These are phyloP conservation scores for Scaptodrosophila latifasciaeformis DNA, from an alignment of 2,888 invertebrate species.

Conservation along the genomic window DNA sequence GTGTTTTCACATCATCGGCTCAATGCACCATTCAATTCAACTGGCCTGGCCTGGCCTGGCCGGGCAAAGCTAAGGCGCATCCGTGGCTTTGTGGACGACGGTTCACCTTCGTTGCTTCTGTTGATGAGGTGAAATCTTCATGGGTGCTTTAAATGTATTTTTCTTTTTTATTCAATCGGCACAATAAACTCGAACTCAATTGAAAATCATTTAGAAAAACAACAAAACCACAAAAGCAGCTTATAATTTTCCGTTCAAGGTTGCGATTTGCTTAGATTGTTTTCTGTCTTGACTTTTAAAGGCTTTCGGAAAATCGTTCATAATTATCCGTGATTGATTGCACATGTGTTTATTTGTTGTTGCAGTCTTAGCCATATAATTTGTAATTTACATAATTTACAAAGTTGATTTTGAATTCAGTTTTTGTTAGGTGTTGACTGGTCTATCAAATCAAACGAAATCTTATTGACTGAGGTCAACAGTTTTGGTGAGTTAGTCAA, in stretches of 20 bases:
- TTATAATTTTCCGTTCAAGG: conserved; percentile 59
- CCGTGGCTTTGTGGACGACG: conserved; percentile 29
- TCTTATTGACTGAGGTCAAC: conserved; percentile 25
- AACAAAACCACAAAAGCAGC: conserved; percentile 14
- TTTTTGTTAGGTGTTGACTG: conserved; percentile 22
- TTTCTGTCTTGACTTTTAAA: conserved; percentile 44
- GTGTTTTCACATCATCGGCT: conserved; percentile 68
- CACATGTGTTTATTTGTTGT: neutral
- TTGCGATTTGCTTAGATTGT: conserved; percentile 46
- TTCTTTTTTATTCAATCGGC: conserved; percentile 8
- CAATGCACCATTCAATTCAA: conserved; percentile 56
- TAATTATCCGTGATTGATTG: conserved; percentile 46
- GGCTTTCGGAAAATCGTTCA: conserved; percentile 64
- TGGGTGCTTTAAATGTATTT: conserved; percentile 33
- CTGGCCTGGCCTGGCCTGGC: no score
- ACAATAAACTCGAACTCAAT: conserved; percentile 15
- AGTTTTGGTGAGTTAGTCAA: no score
- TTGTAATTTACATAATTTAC: conserved; percentile 62
- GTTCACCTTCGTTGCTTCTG: conserved; percentile 72
- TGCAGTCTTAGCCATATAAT: conserved; percentile 48
- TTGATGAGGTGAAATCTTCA: conserved; percentile 75
- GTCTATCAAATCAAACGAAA: no score
- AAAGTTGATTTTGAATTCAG: neutral
- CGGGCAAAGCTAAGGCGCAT: no score
- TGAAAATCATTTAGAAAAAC: conserved; percentile 42